Conservation (phyloP, 2,888 invertebrate genomes). For the Keiferia lycopersicella region DNA sequence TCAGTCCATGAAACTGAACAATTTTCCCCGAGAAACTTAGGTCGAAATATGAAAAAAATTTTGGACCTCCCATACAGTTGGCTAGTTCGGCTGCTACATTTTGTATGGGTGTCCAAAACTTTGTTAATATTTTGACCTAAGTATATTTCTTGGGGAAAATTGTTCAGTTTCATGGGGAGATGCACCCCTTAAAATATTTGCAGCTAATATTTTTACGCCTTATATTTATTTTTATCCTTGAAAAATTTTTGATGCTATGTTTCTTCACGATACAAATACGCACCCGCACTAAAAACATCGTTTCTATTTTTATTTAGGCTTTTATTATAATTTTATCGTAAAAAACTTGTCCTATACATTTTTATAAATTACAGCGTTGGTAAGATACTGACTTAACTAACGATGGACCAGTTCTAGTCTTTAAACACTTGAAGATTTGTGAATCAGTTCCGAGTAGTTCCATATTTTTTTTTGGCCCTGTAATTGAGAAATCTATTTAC, state of each 20-base stretch:
- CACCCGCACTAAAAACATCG: constrained; percentile 57
- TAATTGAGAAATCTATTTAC: constrained; percentile 9
- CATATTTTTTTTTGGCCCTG: constrained; percentile 29
- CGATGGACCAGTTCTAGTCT: constrained; percentile 54
- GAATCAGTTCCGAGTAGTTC: constrained; percentile 30
- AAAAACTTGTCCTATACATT: constrained; percentile 67
- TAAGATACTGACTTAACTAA: constrained; percentile 61
- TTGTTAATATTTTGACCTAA: too few relatives aligned
- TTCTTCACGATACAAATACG: not conserved
- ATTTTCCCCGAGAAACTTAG: too few relatives aligned
- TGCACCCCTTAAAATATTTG: too few relatives aligned
- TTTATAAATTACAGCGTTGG: constrained; percentile 64
- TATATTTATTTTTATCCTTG: too few relatives aligned
- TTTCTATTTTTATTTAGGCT: constrained; percentile 76
- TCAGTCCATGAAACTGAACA: too few relatives aligned
- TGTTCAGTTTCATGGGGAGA: too few relatives aligned
- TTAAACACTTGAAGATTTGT: constrained; percentile 66
- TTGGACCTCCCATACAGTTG: too few relatives aligned
- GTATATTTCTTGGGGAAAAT: too few relatives aligned
- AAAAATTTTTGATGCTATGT: not conserved
- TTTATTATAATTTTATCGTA: constrained; percentile 63
- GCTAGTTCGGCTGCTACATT: too few relatives aligned
- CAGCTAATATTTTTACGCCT: too few relatives aligned
- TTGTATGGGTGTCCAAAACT: too few relatives aligned
- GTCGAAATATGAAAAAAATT: too few relatives aligned